phyloP scores from a whole-genome alignment of 2,113 vertebrate species.

The Cebus imitator region DNA sequence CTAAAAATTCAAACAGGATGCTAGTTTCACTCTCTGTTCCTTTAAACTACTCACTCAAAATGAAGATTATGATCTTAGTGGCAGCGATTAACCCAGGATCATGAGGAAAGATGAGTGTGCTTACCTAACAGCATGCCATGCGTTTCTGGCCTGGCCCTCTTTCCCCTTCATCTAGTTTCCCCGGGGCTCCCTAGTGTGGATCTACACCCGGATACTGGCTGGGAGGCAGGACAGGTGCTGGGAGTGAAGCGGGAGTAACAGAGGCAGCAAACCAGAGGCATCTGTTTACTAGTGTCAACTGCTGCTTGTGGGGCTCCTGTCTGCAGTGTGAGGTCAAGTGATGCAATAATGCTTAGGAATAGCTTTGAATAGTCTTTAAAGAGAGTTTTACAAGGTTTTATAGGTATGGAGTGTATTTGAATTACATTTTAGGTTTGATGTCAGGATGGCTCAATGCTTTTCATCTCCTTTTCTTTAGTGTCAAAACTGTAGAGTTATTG shows the following conservation, averaged over 20 bases:
- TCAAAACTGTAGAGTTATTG: background rate
- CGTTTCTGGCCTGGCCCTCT: background rate
- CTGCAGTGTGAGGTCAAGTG: background rate
- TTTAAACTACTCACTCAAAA: background rate
- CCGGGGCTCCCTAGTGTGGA: background rate
- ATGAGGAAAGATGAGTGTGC: accelerated
- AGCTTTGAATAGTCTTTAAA: background rate
- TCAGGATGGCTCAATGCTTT: background rate
- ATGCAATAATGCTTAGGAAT: background rate
- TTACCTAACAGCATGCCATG: background rate
- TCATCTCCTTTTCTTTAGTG: background rate
- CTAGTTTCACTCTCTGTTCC: background rate
- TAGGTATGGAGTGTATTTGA: background rate
- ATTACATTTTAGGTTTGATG: background rate
- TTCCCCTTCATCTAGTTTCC: background rate
- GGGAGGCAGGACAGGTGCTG: background rate
- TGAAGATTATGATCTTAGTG: background rate
- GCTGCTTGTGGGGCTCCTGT: background rate
- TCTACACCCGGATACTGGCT: background rate
- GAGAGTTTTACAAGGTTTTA: background rate
- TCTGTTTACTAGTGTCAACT: background rate
- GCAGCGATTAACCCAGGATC: background rate
- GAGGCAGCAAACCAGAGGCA: background rate
- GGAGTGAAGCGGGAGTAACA: background rate
- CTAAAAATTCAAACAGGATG: background rate